Evolutionary conservation across 2,888 invertebrate species (phyloP).

Genomic region (Ashinkailepas kermadecensis): DNA sequence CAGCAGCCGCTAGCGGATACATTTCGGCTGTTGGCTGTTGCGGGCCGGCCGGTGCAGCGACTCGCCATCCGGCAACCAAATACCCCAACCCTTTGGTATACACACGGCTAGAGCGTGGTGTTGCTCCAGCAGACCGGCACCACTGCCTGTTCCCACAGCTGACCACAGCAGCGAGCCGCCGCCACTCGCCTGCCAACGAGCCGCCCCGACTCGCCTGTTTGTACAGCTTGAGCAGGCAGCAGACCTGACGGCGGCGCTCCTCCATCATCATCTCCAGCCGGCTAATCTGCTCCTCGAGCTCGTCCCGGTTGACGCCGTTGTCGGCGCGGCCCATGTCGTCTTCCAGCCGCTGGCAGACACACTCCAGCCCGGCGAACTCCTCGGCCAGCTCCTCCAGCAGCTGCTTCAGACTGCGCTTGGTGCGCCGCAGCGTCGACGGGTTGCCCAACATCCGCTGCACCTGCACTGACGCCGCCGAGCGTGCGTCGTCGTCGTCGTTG

Average conservation of each 20-base stretch:
- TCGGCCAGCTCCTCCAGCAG: conserved; percentile 21
- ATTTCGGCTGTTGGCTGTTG: too few species aligned
- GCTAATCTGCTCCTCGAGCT: conserved; percentile 7
- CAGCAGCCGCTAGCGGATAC: too few species aligned
- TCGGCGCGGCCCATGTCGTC: conserved; percentile 6
- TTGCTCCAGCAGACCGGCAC: too few species aligned
- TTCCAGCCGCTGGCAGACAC: conserved; percentile 18
- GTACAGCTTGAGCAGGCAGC: conserved; percentile 18
- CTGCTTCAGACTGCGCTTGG: conserved; percentile 15
- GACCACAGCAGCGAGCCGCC: too few species aligned
- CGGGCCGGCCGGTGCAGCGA: too few species aligned
- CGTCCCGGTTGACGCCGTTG: not conserved
- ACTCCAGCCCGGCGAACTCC: conserved; percentile 19
- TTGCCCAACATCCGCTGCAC: conserved; percentile 16
- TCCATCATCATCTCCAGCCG: conserved; percentile 18
- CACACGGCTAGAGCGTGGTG: too few species aligned
- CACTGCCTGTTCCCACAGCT: too few species aligned
- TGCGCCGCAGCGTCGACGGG: conserved; percentile 3
- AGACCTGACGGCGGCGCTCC: conserved; percentile 3
- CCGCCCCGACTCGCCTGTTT: not conserved
- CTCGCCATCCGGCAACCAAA: too few species aligned
- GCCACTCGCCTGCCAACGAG: too few species aligned
- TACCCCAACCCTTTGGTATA: too few species aligned
- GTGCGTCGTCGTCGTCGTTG: not conserved
- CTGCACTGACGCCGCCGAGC: not conserved